Conservation (phyloP, 2,797 vertebrate genomes). For the Pipistrellus kuhlii region DNA sequence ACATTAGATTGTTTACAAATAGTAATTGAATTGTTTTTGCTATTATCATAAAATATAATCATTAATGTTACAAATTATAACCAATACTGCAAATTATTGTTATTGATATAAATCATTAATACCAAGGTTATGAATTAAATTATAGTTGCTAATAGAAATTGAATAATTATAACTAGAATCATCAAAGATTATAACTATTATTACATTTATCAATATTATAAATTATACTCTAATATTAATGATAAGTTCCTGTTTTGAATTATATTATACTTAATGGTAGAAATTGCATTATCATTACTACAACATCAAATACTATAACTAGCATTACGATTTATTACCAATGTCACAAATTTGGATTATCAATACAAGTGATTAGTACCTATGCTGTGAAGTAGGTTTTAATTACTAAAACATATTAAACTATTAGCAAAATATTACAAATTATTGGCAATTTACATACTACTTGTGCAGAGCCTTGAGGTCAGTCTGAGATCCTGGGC, state of each 20-base stretch:
- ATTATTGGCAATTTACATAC: conserved; percentile 51
- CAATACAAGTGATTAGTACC: conserved; percentile 34
- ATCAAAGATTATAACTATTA: conserved; percentile 36
- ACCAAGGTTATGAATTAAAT: conserved; percentile 48
- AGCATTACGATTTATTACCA: conserved; percentile 30
- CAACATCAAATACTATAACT: conserved; percentile 46
- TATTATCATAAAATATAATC: conserved; percentile 58
- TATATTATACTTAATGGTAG: neutral
- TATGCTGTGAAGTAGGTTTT: conserved; percentile 32
- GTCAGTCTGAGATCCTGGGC: conserved; percentile 38
- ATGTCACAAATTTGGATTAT: conserved; percentile 35
- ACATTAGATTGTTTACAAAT: conserved; percentile 57
- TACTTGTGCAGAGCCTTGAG: conserved; percentile 40
- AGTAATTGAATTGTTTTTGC: conserved; percentile 35
- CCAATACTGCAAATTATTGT: conserved; percentile 45
- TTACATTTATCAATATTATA: conserved; percentile 49
- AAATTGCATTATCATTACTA: conserved; percentile 39
- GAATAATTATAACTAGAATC: conserved; percentile 23
- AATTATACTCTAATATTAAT: conserved; percentile 56
- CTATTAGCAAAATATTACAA: conserved; percentile 50
- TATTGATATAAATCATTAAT: conserved; percentile 40
- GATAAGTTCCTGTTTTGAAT: conserved; percentile 43
- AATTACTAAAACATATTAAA: conserved; percentile 59
- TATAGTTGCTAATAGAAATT: conserved; percentile 47
- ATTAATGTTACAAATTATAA: conserved; percentile 52